Evolutionary conservation across 2,797 vertebrate species (phyloP), one percentile per base, ranked within the genome.

Genomic region (Triplophysa bombifrons): DNA sequence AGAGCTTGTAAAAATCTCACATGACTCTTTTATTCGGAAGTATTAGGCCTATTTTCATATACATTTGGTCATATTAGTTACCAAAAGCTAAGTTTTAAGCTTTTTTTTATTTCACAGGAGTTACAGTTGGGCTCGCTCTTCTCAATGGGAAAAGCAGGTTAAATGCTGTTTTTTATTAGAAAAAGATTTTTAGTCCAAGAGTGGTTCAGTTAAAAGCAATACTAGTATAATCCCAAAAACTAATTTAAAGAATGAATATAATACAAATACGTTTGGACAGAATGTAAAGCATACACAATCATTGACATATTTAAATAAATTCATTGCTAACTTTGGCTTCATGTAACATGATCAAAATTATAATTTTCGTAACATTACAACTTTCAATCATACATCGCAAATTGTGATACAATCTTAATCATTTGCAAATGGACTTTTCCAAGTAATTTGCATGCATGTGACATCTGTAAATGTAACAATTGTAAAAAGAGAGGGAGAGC

Each of bases 1-100:
- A 80, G 67, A 64, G 84, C 80, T 70, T 64, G 46, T 83, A 76
- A 84, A 53, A 25, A 19, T 76, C 38, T 41, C 48, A 82, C n/a
- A 73, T 83, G 68, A 68, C 51, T 58, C 5, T 74, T 64, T 48
- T 53, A 70, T 69, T 53, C 25, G 14, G 22, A 13, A 53, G 17
- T 3, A 64, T 14, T 63, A 27, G 25, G 25, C 25, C 25, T 27
- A 46, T 46, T 44, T 2, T 9, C 61, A 30, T n/a, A 53, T 53
- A 27, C 10, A 10, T 22, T 4, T 44, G n/a, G 4, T n/a, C 1
- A 6, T 14, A 25, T 41, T 78, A 44, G 22, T 53, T 44, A 38
- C 11, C 14, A 53, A 53, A 48, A 13, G 11, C 46, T 14, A 14
- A 14, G 46, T 13, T 13, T 48, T 48, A 11, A 10, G 41, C 4